Evolutionary conservation across 2,888 invertebrate species (phyloP).

Genomic region (Epistrophella euchroma): DNA sequence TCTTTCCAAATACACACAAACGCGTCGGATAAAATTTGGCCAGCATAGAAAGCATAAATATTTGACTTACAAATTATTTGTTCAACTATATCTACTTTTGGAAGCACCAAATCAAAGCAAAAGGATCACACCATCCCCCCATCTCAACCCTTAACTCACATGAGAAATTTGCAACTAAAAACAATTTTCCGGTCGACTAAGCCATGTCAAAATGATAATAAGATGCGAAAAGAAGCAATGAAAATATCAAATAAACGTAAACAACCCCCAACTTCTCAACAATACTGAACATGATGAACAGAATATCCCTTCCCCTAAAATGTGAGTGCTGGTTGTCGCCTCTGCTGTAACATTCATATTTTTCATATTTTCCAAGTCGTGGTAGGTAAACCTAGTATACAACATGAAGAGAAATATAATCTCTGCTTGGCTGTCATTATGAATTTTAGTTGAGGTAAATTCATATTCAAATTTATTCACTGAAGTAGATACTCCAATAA

Average conservation of each 20-base stretch:
- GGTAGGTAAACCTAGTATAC: not conserved
- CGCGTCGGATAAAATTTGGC: not conserved
- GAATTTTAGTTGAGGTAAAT: conserved; percentile 66
- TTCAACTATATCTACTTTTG: not conserved
- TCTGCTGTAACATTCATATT: conserved; percentile 25
- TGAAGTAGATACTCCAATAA: conserved; percentile 70
- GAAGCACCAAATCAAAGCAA: not conserved
- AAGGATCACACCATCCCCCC: not conserved
- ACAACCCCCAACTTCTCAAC: conserved; percentile 7
- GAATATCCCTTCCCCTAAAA: no score
- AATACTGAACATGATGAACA: not conserved
- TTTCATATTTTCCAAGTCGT: conserved; percentile 13
- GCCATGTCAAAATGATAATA: conserved; percentile 67
- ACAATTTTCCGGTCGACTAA: conserved; percentile 73
- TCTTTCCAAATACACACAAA: not conserved
- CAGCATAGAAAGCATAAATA: not conserved
- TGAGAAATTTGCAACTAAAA: conserved; percentile 57
- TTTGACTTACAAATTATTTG: not conserved
- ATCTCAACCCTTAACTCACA: conserved; percentile 25
- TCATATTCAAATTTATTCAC: conserved; percentile 72
- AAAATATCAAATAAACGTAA: conserved; percentile 63
- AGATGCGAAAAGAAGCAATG: conserved; percentile 68
- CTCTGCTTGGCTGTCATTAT: conserved; percentile 63
- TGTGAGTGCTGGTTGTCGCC: not conserved
- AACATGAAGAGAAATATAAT: conserved; percentile 47